These are phyloP conservation scores for Urocyon cinereoargenteus DNA, from an alignment of 2,797 vertebrate genomes.

Conservation along the genomic window DNA sequence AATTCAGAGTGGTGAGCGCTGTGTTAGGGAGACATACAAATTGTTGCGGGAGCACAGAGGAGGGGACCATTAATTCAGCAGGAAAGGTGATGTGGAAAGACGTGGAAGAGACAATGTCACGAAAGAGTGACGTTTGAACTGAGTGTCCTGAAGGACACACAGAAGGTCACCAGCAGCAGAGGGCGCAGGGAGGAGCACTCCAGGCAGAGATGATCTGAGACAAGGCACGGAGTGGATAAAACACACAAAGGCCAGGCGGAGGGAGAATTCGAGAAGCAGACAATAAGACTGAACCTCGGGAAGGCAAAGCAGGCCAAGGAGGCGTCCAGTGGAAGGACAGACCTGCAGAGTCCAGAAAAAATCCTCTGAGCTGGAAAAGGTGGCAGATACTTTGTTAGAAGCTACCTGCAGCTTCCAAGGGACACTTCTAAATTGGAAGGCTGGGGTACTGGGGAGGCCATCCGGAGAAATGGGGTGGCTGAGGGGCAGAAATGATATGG, in stretches of 20 bases:
- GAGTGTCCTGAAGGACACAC: neutral
- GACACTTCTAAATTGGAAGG: neutral
- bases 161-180: neutral
- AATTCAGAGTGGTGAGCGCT: slow-evolving; percentile 66
- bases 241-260: neutral
- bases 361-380: neutral
- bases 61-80: slow-evolving; percentile 55
- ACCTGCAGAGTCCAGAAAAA: neutral
- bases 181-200: neutral
- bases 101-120: neutral
- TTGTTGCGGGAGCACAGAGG: slow-evolving; percentile 55
- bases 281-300: neutral
- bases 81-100: slow-evolving; percentile 34
- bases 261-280: neutral
- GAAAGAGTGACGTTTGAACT: slow-evolving; percentile 35
- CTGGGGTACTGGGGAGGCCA: neutral
- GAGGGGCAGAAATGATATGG: neutral
- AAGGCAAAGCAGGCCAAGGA: neutral
- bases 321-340: neutral
- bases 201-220: neutral
- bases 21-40: slow-evolving; percentile 48
- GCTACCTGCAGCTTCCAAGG: neutral
- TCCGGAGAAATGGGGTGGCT: neutral
- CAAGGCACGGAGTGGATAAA: neutral
- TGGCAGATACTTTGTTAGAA: neutral